A percentile compares a stretch with the other conserved stretches of the same genome.
Conservation (phyloP, 2,888 invertebrate genomes). For the Cyclophora punctaria region DNA sequence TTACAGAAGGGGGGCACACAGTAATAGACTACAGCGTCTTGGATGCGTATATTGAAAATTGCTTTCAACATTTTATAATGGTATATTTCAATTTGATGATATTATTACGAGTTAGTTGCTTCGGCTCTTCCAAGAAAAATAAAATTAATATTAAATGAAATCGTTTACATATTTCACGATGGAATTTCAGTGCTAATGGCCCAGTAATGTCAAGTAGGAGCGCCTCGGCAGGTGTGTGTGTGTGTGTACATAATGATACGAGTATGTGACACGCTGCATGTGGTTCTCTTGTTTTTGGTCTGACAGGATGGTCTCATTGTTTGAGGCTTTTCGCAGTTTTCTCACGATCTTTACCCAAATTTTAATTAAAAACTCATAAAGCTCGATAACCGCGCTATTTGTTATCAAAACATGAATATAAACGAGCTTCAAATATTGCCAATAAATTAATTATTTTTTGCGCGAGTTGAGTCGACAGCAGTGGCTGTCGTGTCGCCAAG, state of each 20-base stretch:
- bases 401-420: conserved; percentile 6
- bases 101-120: conserved; percentile 3
- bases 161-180: background rate
- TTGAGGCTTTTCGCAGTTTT: too few relatives aligned
- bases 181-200: too few relatives aligned
- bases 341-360: too few relatives aligned
- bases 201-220: too few relatives aligned
- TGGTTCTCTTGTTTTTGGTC: too few relatives aligned
- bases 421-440: conserved; percentile 11
- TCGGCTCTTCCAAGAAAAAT: too few relatives aligned
- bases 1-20: conserved; percentile 66
- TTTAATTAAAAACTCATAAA: too few relatives aligned
- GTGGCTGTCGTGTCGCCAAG: conserved; percentile 54
- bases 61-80: conserved; percentile 24
- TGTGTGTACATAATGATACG: too few relatives aligned
- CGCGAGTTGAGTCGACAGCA: conserved; percentile 25
- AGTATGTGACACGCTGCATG: too few relatives aligned
- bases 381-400: too few relatives aligned
- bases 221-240: too few relatives aligned
- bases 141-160: background rate
- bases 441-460: conserved; percentile 23
- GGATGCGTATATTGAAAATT: conserved; percentile 30
- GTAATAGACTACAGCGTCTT: conserved; percentile 55
- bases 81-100: conserved; percentile 21
- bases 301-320: too few relatives aligned